Base-by-base conservation (phyloP, 2,888 invertebrate species). In the Gnatocerus cornutus region DNA sequence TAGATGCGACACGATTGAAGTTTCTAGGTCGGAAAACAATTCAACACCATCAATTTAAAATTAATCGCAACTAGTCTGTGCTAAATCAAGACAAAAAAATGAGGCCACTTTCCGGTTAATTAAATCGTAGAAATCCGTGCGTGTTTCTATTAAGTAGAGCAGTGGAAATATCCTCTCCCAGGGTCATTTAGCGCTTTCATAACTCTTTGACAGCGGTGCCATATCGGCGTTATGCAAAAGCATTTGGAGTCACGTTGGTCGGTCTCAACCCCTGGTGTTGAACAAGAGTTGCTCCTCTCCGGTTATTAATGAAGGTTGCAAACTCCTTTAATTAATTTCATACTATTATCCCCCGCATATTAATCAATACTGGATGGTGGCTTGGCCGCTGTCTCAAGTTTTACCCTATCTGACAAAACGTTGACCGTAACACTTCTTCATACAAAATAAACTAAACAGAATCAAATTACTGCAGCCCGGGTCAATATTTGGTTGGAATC, bases 241-340 rank as follows among this genome's bases (percentile, higher is more conserved):
- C 67, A 46, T 64, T 64, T 50, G 62, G 48, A 56, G 65, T 65
- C 65, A 56, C 48, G 66, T 58, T 65, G 52, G 65, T 56, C 55
- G 33, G n/a, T 13, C 61, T 45, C 33, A 61, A 62, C 62, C 68
- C 68, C 55, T 52, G 75, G 74, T 77, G 78, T 79, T 78, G 76
- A 75, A 77, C 81, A 79, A 80, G 79, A 81, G 78, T 79, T 62
- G 68, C 81, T 81, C 81, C 81, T 81, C 80, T 80, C 67, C 67
- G 78, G 82, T 83, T 84, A 84, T 85, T 84, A 85, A 85, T 84
- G 85, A 84, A 84, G 84, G 84, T 81, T 84, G 81, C 81, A 83
- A 84, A 84, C 84, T 84, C 84, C 84, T 84, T 85, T 84, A 85
- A 85, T 85, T 85, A 85, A 85, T 85, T 84, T 85, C 80, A 80